A percentile compares a stretch with the other conserved stretches of the same genome.
phyloP scores from a whole-genome alignment of 2,113 vertebrate species.

The Heterochromis multidens region DNA sequence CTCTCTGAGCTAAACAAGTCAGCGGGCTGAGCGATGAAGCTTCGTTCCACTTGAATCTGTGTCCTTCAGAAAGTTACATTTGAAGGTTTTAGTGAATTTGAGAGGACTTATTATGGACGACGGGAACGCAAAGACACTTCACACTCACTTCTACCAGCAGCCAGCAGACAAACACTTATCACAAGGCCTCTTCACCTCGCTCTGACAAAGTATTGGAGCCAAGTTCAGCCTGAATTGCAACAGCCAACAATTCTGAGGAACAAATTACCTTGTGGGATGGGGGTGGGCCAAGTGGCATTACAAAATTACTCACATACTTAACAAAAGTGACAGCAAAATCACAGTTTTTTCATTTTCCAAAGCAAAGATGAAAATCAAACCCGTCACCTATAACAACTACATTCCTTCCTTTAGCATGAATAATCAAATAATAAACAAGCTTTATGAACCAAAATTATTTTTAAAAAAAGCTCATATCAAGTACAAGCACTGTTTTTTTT shows the following conservation, averaged over 20 bases:
- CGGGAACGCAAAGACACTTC: constrained; percentile 10
- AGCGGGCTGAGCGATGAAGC: not conserved
- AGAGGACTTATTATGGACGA: constrained; percentile 29
- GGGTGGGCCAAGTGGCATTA: not conserved
- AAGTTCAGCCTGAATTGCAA: not conserved
- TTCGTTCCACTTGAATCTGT: not conserved
- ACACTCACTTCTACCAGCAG: constrained; percentile 13
- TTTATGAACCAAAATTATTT: not conserved
- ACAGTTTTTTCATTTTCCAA: not conserved
- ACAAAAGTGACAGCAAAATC: not conserved
- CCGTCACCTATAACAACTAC: not conserved
- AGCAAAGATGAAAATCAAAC: not conserved
- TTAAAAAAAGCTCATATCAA: not conserved
- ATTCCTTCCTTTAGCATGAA: not conserved
- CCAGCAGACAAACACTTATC: constrained; percentile 37
- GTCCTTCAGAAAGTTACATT: constrained; percentile 39
- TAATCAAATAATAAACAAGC: not conserved
- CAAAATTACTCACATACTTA: not conserved
- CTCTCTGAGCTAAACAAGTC: constrained; percentile 6
- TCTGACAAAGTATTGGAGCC: constrained; percentile 7
- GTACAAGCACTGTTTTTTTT: not conserved
- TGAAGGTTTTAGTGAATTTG: constrained; percentile 14
- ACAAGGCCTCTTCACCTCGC: constrained; percentile 27
- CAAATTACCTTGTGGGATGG: not conserved
- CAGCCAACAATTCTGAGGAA: not conserved